phyloP scores from a whole-genome alignment of 2,888 invertebrate species.

The Itoplectis maculator region DNA sequence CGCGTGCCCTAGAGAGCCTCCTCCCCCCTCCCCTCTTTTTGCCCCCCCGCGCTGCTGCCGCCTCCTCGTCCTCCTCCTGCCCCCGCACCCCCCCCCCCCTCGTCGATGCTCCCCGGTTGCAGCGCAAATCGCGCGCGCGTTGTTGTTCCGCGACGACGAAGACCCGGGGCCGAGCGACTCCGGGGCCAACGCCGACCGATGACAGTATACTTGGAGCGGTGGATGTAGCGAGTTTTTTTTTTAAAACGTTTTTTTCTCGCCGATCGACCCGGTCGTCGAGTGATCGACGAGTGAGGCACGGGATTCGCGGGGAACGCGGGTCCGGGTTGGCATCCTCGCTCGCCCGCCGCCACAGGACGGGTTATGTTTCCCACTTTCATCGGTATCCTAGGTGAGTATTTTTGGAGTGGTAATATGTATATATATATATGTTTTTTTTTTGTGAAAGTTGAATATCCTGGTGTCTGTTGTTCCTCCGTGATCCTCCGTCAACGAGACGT shows the following conservation, averaged over 20 bases:
- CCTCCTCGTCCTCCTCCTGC: not conserved
- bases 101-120: no score
- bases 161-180: no score
- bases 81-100: no score
- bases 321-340: conserved; percentile 29
- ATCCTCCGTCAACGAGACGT: conserved; percentile 33
- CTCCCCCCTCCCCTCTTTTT: not conserved
- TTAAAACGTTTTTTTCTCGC: not conserved
- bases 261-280: no score
- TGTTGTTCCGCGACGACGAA: no score
- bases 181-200: no score
- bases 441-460: not conserved
- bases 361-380: conserved; percentile 90
- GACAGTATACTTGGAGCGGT: no score
- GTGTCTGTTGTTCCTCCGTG: no score
- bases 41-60: no score
- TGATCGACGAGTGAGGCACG: no score
- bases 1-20: conserved; percentile 53
- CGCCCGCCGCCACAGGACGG: conserved; percentile 84
- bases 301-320: not conserved
- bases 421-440: conserved; percentile 11
- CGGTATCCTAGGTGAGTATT: conserved; percentile 89
- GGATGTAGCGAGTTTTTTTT: no score
- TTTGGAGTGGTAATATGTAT: not conserved
- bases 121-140: no score